Base-by-base conservation (phyloP, 1,140 invertebrate genomes). In the Nymphalis io region DNA sequence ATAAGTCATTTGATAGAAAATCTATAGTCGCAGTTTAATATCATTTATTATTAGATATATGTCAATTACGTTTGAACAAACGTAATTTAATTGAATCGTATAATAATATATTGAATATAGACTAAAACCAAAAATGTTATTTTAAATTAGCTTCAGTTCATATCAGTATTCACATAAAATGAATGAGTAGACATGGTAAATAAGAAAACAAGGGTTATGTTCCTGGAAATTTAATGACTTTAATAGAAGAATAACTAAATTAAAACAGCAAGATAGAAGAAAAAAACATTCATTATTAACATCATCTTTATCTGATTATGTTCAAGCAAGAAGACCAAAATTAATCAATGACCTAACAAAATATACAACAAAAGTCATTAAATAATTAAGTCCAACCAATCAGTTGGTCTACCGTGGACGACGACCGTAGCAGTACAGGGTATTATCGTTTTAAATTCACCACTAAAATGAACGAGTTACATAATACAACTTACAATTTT, bases 301-400 rank as follows among this genome's bases (percentile, higher is more conserved):
- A 88, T 88, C 81, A 88, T 88, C 79, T 88, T 85, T 80, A 85
- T 87, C 83, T 82, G 81, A 89, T 89, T 89, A 86, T 81, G 80
- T 85, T 85, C 74, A 88, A 87, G 88, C 84, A 79, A 84, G 84
- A 85, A 80, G 87, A 90, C 80, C 82, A 87, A 90, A 90, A 91
- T 90, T 91, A 91, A 91, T 91, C 82, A 91, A 91, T 91, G 89
- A 91, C 89, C 88, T 89, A 91, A 91, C 89, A 91, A 91, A 91
- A 91, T 91, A 91, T 91, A 91, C 89, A 91, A 91, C 89, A 91
- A 91, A 90, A 91, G 89, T 91, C 89, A 91, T 91, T 86, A 90
- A 91, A 89, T 90, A 90, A 91, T 88, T 85, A 81, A 86, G 85
- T 89, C 85, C 82, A 87, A 85, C 51, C 79, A 81, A 90, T 87